Evolutionary conservation across 2,113 vertebrate genomes (phyloP).

Genomic region (Puntigrus tetrazona): DNA sequence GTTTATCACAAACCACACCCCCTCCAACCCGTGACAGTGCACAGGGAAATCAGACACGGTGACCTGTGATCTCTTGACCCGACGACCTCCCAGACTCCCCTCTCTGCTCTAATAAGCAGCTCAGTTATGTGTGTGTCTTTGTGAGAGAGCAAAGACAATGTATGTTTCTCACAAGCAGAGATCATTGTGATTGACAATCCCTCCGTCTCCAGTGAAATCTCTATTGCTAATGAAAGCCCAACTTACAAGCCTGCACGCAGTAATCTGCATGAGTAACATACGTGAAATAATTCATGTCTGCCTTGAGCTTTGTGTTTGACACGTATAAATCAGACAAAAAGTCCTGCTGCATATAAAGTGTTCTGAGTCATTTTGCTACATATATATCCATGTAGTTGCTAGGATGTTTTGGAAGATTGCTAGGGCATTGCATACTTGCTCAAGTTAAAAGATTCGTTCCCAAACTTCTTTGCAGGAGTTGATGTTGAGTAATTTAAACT

Average conservation of each 20-base stretch:
- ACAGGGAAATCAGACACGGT: conserved; percentile 48
- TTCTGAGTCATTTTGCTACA: background rate
- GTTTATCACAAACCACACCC: conserved; percentile 22
- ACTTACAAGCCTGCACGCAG: background rate
- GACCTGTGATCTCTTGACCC: conserved; percentile 38
- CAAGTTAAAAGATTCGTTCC: background rate
- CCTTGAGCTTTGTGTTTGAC: background rate
- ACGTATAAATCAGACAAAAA: background rate
- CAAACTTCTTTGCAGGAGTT: background rate
- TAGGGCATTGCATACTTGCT: background rate
- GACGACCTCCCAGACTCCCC: conserved; percentile 24
- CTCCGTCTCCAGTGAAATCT: conserved; percentile 7
- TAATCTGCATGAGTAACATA: background rate
- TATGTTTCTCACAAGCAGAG: conserved; percentile 24
- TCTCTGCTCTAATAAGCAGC: conserved; percentile 34
- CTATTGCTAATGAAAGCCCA: background rate
- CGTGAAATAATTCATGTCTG: background rate
- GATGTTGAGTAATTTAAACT: background rate
- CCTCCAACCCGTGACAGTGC: conserved; percentile 25
- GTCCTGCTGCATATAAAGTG: background rate
- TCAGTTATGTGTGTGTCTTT: conserved; percentile 15
- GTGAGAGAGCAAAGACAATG: background rate
- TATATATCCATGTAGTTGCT: background rate
- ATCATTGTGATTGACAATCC: conserved; percentile 19
- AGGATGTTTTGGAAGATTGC: background rate